A percentile compares a stretch with the other conserved stretches of the same genome.
Conservation (phyloP, 1,140 invertebrate species). For the Mylabris phalerata region DNA sequence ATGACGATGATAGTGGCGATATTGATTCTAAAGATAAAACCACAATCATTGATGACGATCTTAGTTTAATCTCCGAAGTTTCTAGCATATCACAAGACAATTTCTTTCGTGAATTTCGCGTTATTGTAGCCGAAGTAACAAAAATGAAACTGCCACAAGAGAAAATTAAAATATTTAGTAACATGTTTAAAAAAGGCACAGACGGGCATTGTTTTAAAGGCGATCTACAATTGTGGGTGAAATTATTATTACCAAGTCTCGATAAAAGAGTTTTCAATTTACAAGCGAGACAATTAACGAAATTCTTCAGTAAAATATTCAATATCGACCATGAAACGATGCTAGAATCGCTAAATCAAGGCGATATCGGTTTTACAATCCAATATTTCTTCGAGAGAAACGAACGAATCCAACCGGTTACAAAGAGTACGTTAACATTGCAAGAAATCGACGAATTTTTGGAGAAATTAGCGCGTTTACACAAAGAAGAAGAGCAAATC, state of each 20-base stretch:
- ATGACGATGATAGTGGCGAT: slow-evolving; percentile 56
- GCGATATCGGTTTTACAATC: slow-evolving; percentile 87
- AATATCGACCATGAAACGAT: slow-evolving; percentile 67
- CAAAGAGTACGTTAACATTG: slow-evolving; percentile 66
- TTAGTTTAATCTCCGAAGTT: no score
- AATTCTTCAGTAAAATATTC: slow-evolving; percentile 80
- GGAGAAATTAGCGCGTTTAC: slow-evolving; percentile 64
- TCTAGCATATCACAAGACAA: no score
- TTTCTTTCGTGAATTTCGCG: no score
- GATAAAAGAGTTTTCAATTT: slow-evolving; percentile 84
- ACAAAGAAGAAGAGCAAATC: slow-evolving; percentile 83
- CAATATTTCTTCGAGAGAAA: slow-evolving; percentile 70
- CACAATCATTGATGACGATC: slow-evolving; percentile 50
- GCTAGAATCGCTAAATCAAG: slow-evolving; percentile 79
- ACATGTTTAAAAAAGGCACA: slow-evolving; percentile 62
- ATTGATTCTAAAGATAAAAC: slow-evolving; percentile 41
- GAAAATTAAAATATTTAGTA: slow-evolving; percentile 70
- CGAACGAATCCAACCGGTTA: slow-evolving; percentile 49
- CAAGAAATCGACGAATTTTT: slow-evolving; percentile 74
- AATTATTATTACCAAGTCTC: slow-evolving; percentile 74
- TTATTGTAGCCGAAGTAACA: slow-evolving; percentile 17
- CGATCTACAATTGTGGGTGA: slow-evolving; percentile 75
- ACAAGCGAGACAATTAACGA: slow-evolving; percentile 85
- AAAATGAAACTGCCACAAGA: slow-evolving; percentile 63
- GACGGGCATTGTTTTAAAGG: slow-evolving; percentile 65